phyloP scores from a whole-genome alignment of 2,113 vertebrate genomes.

The Nycticryphes semicollaris region DNA sequence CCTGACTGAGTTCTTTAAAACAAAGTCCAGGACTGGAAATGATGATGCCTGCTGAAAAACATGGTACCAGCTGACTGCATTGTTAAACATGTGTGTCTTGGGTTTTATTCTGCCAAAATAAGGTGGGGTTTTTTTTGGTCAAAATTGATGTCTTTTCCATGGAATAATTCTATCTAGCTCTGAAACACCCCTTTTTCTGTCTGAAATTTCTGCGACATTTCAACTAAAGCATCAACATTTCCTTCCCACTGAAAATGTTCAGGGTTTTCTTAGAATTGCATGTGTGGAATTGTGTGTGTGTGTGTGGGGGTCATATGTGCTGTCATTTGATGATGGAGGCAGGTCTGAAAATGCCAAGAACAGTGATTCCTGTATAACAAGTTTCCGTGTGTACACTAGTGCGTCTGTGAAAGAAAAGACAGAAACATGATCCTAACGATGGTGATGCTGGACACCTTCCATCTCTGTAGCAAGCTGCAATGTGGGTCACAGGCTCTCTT shows the following conservation, averaged over 20 bases:
- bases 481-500: background rate
- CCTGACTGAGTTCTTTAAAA: background rate
- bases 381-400: background rate
- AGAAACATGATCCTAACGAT: background rate
- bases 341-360: background rate
- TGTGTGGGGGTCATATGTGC: background rate
- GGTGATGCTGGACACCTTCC: background rate
- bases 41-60: background rate
- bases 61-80: background rate
- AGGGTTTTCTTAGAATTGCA: background rate
- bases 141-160: background rate
- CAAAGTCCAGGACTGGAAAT: background rate
- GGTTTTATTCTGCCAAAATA: background rate
- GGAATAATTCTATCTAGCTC: background rate
- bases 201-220: background rate
- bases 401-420: background rate
- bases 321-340: background rate
- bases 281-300: rapidly evolving
- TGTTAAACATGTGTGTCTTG: background rate
- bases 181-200: background rate
- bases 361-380: background rate
- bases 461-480: background rate
- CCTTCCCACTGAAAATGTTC: background rate
- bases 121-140: background rate
- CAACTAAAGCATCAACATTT: background rate